These are phyloP conservation scores for Panorpa germanica DNA, from an alignment of 2,888 invertebrate genomes.

Conservation along the genomic window DNA sequence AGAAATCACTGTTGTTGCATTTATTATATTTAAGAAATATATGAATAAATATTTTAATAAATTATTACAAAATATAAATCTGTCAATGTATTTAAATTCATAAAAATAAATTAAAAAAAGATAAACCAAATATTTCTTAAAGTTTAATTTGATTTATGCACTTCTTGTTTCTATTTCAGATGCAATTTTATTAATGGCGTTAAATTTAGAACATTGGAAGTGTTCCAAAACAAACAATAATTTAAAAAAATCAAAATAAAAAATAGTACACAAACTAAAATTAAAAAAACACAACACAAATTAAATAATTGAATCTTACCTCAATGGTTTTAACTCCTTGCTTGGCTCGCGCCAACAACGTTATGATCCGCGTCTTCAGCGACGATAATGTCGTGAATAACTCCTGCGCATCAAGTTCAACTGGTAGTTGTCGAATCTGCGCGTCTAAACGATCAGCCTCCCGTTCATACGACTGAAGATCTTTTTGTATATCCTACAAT, in stretches of 20 bases:
- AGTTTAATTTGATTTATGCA: not conserved
- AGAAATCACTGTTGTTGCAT: too few relatives aligned
- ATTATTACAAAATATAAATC: constrained; percentile 1
- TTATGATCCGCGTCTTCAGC: constrained; percentile 42
- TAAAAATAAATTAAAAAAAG: constrained; percentile 5
- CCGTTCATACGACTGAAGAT: constrained; percentile 47
- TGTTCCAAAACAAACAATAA: too few relatives aligned
- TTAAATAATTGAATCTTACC: constrained; percentile 16
- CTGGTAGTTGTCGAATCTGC: constrained; percentile 37
- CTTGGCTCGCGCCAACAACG: constrained; percentile 46
- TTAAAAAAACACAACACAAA: too few relatives aligned
- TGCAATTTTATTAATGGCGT: too few relatives aligned
- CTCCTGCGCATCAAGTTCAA: constrained; percentile 40
- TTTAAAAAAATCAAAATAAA: too few relatives aligned
- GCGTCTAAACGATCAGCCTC: constrained; percentile 43
- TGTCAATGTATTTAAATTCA: not conserved
- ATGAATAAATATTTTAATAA: too few relatives aligned
- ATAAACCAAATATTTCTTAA: not conserved
- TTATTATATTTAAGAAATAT: too few relatives aligned
- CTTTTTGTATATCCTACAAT: constrained; percentile 46
- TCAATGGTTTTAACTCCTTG: constrained; percentile 36
- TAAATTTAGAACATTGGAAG: too few relatives aligned
- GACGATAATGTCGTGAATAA: constrained; percentile 33
- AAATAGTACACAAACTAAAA: too few relatives aligned
- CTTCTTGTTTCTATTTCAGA: constrained; percentile 1